Evolutionary conservation across 2,113 vertebrate genomes (phyloP), one percentile per base, ranked within the genome.

Genomic region (Triplophysa tibetana): DNA sequence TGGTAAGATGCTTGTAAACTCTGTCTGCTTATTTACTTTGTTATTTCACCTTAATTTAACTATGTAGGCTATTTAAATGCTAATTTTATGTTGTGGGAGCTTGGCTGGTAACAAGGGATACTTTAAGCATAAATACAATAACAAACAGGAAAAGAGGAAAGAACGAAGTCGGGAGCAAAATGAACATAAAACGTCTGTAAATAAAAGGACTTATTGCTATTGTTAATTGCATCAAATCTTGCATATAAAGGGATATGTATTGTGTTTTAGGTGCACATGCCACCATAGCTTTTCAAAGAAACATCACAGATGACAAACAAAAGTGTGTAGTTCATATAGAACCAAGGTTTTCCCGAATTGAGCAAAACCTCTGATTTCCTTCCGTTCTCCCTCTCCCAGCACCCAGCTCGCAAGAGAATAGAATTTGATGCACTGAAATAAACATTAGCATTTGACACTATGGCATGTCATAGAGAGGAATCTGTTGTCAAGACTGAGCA

Each of bases 401-500:
- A 11, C 29, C 41, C 58, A 29, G 23, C 14, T 56, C 58, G 52
- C 60, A 78, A 43, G 70, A 68, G 78, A 84, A 76, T 75, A 21
- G 41, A 82, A 74, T 23, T 81, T 23, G 81, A 78, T 61, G 33
- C 41, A 84, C 81, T 74, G 76, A 78, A 74, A 82, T 78, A 70
- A 80, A 83, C 77, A 86, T 78, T 75, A 56, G 70, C 77, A 73
- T 79, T 65, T 82, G 82, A 84, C 87, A 65, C 79, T 48, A 48
- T 80, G 70, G 24, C 67, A 66, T 69, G 54, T 84, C 83, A 80
- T 38, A n/a, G 60, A 11, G 50, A 66, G n/a, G 43, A 70, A 72
- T 60, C 60, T 52, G 13, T 4, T 60, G 54, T 75, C 75, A 85
- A 82, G 82, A 85, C 66, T 9, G 41, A 21, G 82, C 33, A 73